Evolutionary conservation across 2,888 invertebrate species (phyloP), one percentile per base, ranked within the genome.

Genomic region (Megamerina dolium): DNA sequence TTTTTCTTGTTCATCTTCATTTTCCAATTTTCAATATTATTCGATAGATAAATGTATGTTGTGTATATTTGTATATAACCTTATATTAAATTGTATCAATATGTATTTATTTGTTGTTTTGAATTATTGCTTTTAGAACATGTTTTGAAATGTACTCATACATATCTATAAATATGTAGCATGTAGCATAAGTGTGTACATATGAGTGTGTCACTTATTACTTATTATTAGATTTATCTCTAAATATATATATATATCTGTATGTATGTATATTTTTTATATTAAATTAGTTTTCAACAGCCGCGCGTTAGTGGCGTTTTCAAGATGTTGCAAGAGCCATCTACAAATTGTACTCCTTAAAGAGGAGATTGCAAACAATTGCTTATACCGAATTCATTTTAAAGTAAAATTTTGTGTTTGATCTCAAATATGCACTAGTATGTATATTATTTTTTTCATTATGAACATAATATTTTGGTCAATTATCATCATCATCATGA

Each of bases 81-180:
- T 48, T 38, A 43, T 48, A 38, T 43, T 49, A 51, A 33, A 23
- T 21, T 23, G 23, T 23, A 23, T 35, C 13, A 14, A 35, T 38
- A 32, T 43, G 33, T 45, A 43, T 44, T 37, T 37, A 45, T 38
- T 59, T 61, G 60, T 60, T 64, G 57, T 63, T 64, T 61, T 60
- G 53, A 59, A 60, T 63, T 68, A 68, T 68, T 68, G 68, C 67
- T 68, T 68, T 66, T 68, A 66, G 67, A 68, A 66, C 61, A 60
- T 67, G 58, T 59, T 68, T 68, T 68, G 68, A 61, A 56, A 64
- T n/a, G n/a, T n/a, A n/a, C n/a, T n/a, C n/a, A 63, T 58, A 59
- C 54, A 54, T 58, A 50, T 54, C 48, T 54, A 42, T 51, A 14
- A n/a, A n/a, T n/a, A n/a, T n/a, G n/a, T n/a, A n/a, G n/a, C n/a